These are phyloP conservation scores for Podargus strigoides DNA, from an alignment of 2,797 vertebrate species.

Conservation along the genomic window DNA sequence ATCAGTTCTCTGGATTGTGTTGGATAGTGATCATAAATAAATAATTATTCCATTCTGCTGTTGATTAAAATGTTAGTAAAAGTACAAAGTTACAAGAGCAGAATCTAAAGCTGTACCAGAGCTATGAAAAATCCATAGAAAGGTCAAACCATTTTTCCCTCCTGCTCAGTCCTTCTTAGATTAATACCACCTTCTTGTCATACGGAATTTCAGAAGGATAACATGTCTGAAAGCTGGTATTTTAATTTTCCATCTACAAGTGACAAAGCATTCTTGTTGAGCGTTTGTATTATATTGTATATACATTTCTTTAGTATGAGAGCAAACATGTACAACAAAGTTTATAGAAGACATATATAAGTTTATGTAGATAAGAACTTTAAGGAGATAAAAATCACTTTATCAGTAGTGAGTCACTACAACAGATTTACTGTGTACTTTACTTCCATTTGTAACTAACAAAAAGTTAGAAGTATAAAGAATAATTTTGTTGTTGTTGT, in stretches of 20 bases:
- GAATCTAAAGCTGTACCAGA: background rate
- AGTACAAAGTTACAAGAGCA: background rate
- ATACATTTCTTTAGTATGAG: background rate
- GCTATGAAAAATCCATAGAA: constrained; percentile 19
- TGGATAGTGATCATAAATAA: constrained; percentile 31
- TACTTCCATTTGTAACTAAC: background rate
- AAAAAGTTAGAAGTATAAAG: background rate
- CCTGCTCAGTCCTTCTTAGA: background rate
- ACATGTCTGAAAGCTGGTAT: background rate
- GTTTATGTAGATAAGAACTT: background rate
- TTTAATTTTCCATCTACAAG: background rate
- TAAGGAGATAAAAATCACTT: background rate
- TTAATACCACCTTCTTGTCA: background rate
- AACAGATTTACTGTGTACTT: background rate
- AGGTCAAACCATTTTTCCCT: background rate
- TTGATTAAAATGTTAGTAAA: constrained; percentile 32
- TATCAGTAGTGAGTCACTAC: background rate
- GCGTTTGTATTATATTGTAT: background rate
- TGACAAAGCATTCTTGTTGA: background rate
- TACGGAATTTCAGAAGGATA: background rate
- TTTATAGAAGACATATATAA: background rate
- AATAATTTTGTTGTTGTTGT: background rate
- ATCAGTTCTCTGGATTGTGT: background rate
- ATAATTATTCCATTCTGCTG: background rate
- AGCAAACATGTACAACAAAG: background rate